Conservation (phyloP, 2,113 vertebrate genomes). For the Oreochromis aureus region DNA sequence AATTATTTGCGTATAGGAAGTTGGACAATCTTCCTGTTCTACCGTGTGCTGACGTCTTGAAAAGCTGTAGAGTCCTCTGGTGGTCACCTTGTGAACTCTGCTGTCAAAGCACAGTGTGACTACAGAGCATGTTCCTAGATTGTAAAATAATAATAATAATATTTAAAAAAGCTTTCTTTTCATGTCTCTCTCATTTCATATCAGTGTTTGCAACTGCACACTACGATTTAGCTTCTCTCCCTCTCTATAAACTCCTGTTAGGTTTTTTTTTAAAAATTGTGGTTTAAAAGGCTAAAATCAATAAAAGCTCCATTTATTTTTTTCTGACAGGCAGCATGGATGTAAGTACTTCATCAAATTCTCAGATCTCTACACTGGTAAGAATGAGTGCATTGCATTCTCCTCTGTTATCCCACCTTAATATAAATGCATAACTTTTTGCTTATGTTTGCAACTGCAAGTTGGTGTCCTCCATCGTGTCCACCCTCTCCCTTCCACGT, state of each 20-base stretch:
- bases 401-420: not conserved
- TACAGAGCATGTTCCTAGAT: not conserved
- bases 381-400: not conserved
- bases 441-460: slow-evolving; percentile 51
- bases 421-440: slow-evolving; percentile 15
- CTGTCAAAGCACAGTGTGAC: not conserved
- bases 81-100: slow-evolving; percentile 27
- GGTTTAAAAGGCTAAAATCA: not conserved
- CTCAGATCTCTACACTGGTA: slow-evolving; percentile 40
- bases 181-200: rapidly evolving
- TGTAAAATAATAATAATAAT: not conserved
- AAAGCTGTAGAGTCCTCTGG: slow-evolving; percentile 25
- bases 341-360: slow-evolving; percentile 53
- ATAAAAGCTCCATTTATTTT: not conserved
- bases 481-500: slow-evolving; percentile 52
- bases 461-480: slow-evolving; percentile 59
- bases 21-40: not conserved
- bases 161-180: not conserved
- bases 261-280: not conserved
- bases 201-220: not conserved
- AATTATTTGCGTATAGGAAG: not conserved
- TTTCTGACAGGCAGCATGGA: slow-evolving; percentile 56
- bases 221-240: not conserved
- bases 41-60: not conserved
- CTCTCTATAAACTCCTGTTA: not conserved